phyloP scores from a whole-genome alignment of 53 echinoderm and acorn worm species.

The Hippasteria phrygiana region DNA sequence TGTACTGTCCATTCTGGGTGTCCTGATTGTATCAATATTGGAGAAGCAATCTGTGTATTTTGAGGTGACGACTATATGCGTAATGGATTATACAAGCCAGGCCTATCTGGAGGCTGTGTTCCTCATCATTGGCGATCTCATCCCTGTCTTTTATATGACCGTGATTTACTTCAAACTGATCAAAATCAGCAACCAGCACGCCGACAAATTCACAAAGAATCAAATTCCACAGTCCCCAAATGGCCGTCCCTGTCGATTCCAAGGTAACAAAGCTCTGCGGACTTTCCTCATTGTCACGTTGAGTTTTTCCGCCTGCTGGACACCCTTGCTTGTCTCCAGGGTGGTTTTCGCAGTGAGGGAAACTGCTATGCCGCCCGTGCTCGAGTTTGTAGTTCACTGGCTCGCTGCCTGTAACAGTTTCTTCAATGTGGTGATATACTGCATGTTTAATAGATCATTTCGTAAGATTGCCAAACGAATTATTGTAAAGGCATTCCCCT shows the following conservation, averaged over 20 bases:
- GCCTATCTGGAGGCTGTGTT: not conserved
- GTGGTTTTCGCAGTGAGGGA: not conserved
- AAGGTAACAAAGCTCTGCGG: constrained; percentile 6
- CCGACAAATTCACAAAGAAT: not conserved
- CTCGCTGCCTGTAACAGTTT: constrained; percentile 11
- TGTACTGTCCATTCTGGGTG: not conserved
- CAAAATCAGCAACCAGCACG: not conserved
- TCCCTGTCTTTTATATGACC: not conserved
- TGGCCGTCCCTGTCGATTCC: not conserved
- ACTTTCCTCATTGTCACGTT: constrained; percentile 22
- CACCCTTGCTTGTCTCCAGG: not conserved
- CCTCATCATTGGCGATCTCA: not conserved
- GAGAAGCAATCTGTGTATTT: not conserved
- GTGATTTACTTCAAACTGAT: not conserved
- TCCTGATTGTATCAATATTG: not conserved
- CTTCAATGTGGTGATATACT: constrained; percentile 29
- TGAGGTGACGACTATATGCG: not conserved
- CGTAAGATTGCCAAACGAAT: constrained; percentile 6
- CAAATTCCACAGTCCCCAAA: not conserved
- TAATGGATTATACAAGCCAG: not conserved
- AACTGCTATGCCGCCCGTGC: not conserved
- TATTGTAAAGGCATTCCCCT: not conserved
- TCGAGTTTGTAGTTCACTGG: constrained; percentile 1
- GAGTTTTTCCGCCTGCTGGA: not conserved
- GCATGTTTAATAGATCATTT: constrained; percentile 10